Percentiles rank a stretch among this genome's conserved stretches.
These are phyloP conservation scores for Alaudala cheleensis DNA, from an alignment of 2,113 vertebrate genomes.

Conservation along the genomic window DNA sequence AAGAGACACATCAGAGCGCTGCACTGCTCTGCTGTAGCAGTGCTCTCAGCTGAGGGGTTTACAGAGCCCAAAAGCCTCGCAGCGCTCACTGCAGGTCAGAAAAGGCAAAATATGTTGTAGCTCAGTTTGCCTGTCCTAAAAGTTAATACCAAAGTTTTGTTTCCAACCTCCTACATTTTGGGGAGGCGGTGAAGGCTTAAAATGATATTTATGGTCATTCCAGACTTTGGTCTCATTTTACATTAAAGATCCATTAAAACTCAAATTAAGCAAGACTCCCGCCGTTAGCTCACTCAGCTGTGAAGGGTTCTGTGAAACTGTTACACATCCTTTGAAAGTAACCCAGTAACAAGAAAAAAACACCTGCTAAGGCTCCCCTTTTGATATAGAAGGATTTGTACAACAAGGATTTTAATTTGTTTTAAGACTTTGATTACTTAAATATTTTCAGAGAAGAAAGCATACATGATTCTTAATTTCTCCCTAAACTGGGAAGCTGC, in stretches of 20 bases:
- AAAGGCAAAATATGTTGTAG: neutral
- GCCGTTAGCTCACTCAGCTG: slow-evolving; percentile 57
- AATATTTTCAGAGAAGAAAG: slow-evolving; percentile 65
- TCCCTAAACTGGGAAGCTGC: slow-evolving; percentile 40
- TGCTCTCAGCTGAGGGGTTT: neutral
- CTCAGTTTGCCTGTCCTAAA: neutral
- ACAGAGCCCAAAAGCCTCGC: neutral
- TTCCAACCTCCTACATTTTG: slow-evolving; percentile 2
- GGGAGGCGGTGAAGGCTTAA: neutral
- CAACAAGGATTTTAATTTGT: slow-evolving; percentile 55
- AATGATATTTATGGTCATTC: slow-evolving; percentile 10
- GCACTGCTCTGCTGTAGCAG: neutral
- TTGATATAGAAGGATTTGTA: slow-evolving; percentile 57
- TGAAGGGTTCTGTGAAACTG: slow-evolving; percentile 54
- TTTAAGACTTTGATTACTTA: slow-evolving; percentile 65
- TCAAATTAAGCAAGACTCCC: slow-evolving; percentile 71
- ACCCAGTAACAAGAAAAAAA: neutral
- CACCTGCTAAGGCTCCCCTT: slow-evolving; percentile 7
- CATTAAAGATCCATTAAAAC: slow-evolving; percentile 64
- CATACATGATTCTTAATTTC: slow-evolving; percentile 53
- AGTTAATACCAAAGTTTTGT: neutral
- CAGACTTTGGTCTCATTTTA: slow-evolving; percentile 24
- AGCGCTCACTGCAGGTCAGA: neutral
- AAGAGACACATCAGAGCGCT: neutral
- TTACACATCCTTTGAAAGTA: slow-evolving; percentile 64